Evolutionary conservation across 2,113 vertebrate genomes (phyloP), one percentile per base, ranked within the genome.

Genomic region (Cavia aperea): DNA sequence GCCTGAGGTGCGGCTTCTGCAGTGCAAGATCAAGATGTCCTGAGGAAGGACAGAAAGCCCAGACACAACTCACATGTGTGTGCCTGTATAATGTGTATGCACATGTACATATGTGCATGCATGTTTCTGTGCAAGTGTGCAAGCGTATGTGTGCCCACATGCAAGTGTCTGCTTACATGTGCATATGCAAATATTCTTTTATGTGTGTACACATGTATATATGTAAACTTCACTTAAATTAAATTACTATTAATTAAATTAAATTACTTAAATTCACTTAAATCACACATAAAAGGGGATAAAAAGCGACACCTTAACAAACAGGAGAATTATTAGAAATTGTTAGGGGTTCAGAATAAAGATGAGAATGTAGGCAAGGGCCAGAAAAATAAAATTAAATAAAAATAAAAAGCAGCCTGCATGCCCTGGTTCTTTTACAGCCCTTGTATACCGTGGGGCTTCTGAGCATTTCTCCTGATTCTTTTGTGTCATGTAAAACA

Each of bases 301-400:
- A 39, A 13, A 6, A 89, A 90, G 51, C 39, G 63, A 14, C 33
- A 77, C 39, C 29, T 65, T 79, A 66, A 81, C 46, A 82, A 68
- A 91, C 36, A 70, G 46, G n/a, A 93, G 13, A 84, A 63, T 85
- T 90, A 31, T 62, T 84, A 75, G 36, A 94, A 84, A 81, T 60
- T 21, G 11, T 54, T 43, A 36, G 9, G 23, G 7, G 5, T 68
- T 91, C 62, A 79, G 24, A 87, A 75, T 84, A 63, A 78, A 78
- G 7, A 60, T 33, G 18, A 81, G 13, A 26, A 2, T 49, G 23
- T 7, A 46, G 15, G 56, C 56, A 19, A 88, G 26, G 33, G 23
- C 12, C 36, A n/a, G 83, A 84, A 65, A 88, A 86, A 72, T 51
- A n/a, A 75, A 77, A 36, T 49, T 92, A n/a, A 39, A 60, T n/a